These are phyloP conservation scores for Oxystoma pomonae DNA, from an alignment of 2,888 invertebrate species.

Conservation along the genomic window DNA sequence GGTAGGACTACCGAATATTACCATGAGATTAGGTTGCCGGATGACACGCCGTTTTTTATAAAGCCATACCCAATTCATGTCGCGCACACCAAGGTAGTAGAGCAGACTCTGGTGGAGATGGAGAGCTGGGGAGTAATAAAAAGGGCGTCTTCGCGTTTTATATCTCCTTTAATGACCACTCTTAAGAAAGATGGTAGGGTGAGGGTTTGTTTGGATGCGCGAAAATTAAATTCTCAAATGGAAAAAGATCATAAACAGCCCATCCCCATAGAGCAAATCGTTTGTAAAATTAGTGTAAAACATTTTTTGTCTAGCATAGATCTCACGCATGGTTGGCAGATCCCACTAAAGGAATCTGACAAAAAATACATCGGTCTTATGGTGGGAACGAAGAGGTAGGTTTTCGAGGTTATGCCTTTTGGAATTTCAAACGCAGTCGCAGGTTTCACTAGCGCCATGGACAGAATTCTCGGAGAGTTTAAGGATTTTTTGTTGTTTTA, in stretches of 20 bases:
- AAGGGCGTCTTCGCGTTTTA: constrained; percentile 11
- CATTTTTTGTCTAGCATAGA: background rate
- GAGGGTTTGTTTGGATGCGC: constrained; percentile 22
- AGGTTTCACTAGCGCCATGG: background rate
- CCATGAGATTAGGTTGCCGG: constrained; percentile 9
- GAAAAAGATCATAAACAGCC: constrained; percentile 18
- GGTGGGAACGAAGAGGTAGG: background rate
- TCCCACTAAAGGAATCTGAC: background rate
- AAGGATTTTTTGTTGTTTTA: background rate
- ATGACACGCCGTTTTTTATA: constrained; percentile 15
- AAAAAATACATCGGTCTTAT: background rate
- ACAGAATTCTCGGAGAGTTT: background rate
- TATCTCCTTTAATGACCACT: constrained; percentile 17
- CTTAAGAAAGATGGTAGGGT: constrained; percentile 21
- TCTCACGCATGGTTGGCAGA: background rate
- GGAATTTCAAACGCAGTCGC: background rate
- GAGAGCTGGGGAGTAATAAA: constrained; percentile 13
- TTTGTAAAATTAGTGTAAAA: background rate
- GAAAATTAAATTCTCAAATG: constrained; percentile 17
- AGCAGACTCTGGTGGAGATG: constrained; percentile 17
- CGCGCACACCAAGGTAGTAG: constrained; percentile 6
- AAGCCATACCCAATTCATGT: constrained; percentile 13
- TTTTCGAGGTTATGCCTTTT: background rate
- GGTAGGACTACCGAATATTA: constrained; percentile 3
- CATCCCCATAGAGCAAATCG: background rate